A percentile compares a stretch with the other conserved stretches of the same genome.
phyloP scores from a whole-genome alignment of 2,797 vertebrate genomes.

The Tauraco hartlaubi region DNA sequence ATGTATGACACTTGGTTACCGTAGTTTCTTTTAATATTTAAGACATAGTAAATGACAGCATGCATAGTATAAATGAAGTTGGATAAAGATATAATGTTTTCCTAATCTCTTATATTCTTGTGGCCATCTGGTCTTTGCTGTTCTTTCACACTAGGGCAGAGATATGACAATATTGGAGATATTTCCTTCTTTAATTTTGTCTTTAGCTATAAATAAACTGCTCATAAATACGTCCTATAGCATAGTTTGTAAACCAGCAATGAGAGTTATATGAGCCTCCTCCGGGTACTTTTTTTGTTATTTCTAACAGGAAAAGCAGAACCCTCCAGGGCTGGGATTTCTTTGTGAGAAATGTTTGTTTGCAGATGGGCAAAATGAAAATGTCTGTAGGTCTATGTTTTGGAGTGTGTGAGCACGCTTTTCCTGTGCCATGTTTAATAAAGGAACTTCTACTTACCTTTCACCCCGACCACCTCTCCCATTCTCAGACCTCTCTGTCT shows the following conservation, averaged over 20 bases:
- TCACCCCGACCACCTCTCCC: not conserved
- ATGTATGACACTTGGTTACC: not conserved
- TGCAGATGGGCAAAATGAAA: not conserved
- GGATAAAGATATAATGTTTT: not conserved
- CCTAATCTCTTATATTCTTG: not conserved
- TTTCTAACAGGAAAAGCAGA: not conserved
- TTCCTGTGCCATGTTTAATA: not conserved
- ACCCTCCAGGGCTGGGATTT: not conserved
- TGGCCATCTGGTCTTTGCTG: not conserved
- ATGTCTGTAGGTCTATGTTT: not conserved
- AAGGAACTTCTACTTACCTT: not conserved
- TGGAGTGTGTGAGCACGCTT: not conserved
- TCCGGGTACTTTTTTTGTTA: not conserved
- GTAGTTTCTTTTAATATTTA: not conserved
- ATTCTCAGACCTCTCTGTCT: not conserved
- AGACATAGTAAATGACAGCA: not conserved
- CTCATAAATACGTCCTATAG: not conserved
- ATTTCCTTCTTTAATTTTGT: not conserved
- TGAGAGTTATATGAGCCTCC: not conserved
- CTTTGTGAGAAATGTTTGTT: not conserved
- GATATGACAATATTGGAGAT: not conserved
- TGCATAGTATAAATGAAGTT: not conserved
- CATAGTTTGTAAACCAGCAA: not conserved
- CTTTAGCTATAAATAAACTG: not conserved
- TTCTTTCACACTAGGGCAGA: not conserved